A percentile compares a stretch with the other conserved stretches of the same genome.
Conservation (phyloP, 2,888 invertebrate genomes). For the Marasmarcha lunaedactyla region DNA sequence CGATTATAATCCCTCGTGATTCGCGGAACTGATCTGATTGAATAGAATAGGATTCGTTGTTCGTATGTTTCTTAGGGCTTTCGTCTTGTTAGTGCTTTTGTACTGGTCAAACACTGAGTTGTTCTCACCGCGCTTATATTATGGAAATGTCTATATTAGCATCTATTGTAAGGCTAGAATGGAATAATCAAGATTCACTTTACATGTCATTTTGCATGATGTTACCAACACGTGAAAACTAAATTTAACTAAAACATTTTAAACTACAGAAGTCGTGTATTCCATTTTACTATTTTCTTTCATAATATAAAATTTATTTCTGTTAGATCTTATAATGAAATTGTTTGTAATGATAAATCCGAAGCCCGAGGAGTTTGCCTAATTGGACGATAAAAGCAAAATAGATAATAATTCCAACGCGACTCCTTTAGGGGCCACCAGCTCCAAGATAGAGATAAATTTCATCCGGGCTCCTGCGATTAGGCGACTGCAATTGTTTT, state of each 20-base stretch:
- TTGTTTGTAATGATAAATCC: too few species aligned
- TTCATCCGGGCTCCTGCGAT: background rate
- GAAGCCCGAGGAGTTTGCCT: background rate
- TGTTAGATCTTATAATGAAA: too few species aligned
- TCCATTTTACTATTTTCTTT: too few species aligned
- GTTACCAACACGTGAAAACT: too few species aligned
- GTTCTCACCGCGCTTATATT: background rate
- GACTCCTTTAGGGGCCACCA: background rate
- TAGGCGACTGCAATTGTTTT: constrained; percentile 5
- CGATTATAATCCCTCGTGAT: too few species aligned
- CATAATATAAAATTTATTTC: too few species aligned
- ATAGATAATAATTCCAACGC: constrained; percentile 1
- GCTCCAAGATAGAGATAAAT: background rate
- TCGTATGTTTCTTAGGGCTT: constrained; percentile 32
- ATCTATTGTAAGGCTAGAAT: background rate
- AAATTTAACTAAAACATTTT: too few species aligned
- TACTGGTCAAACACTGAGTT: constrained; percentile 21
- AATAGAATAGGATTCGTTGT: constrained; percentile 25
- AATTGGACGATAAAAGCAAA: constrained; percentile 1
- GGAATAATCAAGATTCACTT: background rate
- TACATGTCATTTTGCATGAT: background rate
- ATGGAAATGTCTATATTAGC: constrained; percentile 1
- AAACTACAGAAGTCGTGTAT: too few species aligned
- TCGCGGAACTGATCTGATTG: constrained; percentile 5
- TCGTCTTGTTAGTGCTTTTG: constrained; percentile 44